These are phyloP conservation scores for Liodrosophila aerea DNA, from an alignment of 2,888 invertebrate species.

Conservation along the genomic window DNA sequence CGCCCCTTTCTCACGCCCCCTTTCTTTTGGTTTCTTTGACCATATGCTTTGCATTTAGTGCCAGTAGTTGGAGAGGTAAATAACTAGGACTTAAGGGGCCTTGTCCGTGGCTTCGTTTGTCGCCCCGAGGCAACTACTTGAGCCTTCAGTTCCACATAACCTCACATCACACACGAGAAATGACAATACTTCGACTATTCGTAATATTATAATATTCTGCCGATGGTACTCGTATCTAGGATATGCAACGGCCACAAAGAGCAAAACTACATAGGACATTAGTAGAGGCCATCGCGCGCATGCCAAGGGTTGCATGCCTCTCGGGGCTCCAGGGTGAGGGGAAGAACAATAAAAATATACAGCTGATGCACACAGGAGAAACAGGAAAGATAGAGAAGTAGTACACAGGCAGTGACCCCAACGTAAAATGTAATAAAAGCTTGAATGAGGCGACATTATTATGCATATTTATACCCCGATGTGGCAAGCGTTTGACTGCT, in stretches of 20 bases:
- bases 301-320: conserved; percentile 3
- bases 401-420: conserved; percentile 46
- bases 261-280: conserved; percentile 58
- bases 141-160: not conserved
- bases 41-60: conserved; percentile 29
- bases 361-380: not conserved
- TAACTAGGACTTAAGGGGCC: conserved; percentile 37
- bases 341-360: conserved; percentile 36
- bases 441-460: conserved; percentile 66
- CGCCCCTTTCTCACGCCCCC: not conserved
- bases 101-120: conserved; percentile 59
- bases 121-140: conserved; percentile 20
- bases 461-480: conserved; percentile 63
- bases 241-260: conserved; percentile 37
- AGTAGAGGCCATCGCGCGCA: conserved; percentile 27
- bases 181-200: conserved; percentile 36
- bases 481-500: conserved; percentile 27
- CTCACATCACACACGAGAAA: conserved; percentile 38
- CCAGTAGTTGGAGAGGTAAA: conserved; percentile 1
- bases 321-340: conserved; percentile 1
- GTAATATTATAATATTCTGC: conserved; percentile 53
- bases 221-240: conserved; percentile 50
- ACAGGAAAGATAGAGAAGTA: conserved; percentile 11
- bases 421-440: conserved; percentile 64
- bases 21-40: not conserved